Conservation (phyloP, 2,888 invertebrate species). For the Oasisia sp. region DNA sequence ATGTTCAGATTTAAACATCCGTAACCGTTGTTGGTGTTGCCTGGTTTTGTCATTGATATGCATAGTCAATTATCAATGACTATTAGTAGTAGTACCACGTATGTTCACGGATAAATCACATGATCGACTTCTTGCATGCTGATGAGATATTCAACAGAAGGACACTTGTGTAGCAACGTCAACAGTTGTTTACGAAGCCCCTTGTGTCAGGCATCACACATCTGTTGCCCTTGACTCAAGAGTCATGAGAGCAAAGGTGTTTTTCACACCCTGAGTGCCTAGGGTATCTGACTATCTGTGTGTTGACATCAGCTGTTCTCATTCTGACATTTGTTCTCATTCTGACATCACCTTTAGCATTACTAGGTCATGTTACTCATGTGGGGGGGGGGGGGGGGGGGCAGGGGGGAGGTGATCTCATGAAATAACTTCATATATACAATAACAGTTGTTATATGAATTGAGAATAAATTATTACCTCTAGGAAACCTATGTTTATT, state of each 20-base stretch:
- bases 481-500: too few species aligned
- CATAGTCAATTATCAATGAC: too few species aligned
- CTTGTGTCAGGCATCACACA: neutral
- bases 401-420: too few species aligned
- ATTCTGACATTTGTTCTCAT: too few species aligned
- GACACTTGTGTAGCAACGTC: neutral
- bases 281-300: neutral
- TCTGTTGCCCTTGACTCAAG: neutral
- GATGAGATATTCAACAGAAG: neutral
- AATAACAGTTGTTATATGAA: too few species aligned
- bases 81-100: too few species aligned
- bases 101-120: too few species aligned
- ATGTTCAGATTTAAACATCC: neutral
- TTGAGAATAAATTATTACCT: too few species aligned
- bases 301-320: neutral
- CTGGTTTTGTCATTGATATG: neutral
- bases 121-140: neutral
- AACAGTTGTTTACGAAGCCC: neutral
- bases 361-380: too few species aligned
- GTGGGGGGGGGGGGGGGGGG: too few species aligned
- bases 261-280: neutral
- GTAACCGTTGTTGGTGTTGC: neutral
- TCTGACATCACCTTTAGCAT: too few species aligned
- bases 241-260: neutral
- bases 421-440: too few species aligned